Conservation (phyloP, 2,113 vertebrate genomes). For the Orycteropus afer region DNA sequence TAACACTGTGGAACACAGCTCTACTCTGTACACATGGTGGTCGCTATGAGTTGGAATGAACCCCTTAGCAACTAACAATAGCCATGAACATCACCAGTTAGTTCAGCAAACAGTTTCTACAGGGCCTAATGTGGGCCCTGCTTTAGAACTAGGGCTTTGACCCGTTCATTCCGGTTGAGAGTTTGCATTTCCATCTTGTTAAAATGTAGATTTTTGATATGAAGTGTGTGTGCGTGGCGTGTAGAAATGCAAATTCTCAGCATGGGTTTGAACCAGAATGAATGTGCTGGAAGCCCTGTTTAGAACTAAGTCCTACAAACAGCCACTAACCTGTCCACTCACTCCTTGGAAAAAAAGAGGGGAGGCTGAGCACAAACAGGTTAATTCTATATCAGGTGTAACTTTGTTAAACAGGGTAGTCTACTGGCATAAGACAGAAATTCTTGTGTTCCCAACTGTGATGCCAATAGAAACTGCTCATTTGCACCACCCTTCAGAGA, state of each 20-base stretch:
- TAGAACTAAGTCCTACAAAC: no score
- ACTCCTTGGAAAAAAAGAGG: not conserved
- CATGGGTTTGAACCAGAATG: not conserved
- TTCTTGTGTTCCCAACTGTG: conserved; percentile 38
- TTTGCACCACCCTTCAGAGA: not conserved
- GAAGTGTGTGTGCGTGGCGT: not conserved
- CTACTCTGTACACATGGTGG: not conserved
- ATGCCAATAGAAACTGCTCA: not conserved
- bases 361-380: not conserved
- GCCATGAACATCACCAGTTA: not conserved
- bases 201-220: not conserved
- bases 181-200: not conserved
- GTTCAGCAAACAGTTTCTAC: not conserved
- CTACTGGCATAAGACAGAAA: conserved; percentile 6
- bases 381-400: conserved; percentile 28
- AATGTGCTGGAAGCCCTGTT: not conserved
- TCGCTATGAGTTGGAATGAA: not conserved
- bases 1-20: not conserved
- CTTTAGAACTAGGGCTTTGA: not conserved
- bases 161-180: not conserved
- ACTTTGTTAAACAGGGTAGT: conserved; percentile 46
- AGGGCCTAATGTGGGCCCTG: not conserved
- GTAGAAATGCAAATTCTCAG: not conserved
- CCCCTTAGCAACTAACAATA: not conserved
- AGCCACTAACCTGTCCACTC: not conserved